Evolutionary conservation across 2,888 invertebrate genomes (phyloP).

Genomic region (Synergus laeviventris): DNA sequence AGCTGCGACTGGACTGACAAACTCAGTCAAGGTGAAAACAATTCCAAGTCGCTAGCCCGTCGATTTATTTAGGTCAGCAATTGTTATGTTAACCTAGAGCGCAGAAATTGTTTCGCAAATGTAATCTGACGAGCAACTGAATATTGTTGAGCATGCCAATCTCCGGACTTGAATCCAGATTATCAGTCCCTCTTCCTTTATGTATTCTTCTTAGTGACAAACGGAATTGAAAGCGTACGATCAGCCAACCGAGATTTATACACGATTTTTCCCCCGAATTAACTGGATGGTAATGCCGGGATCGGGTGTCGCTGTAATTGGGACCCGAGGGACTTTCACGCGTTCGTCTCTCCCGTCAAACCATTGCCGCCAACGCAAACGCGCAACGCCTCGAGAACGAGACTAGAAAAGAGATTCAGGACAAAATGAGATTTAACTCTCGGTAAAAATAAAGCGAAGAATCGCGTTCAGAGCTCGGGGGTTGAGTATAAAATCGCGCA

Average conservation of each 20-base stretch:
- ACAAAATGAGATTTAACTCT: constrained; percentile 25
- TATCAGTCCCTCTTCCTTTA: not conserved
- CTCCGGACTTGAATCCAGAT: not conserved
- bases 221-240: constrained; percentile 61
- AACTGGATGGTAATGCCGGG: constrained; percentile 72
- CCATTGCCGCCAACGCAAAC: constrained; percentile 39
- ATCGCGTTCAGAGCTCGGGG: constrained; percentile 44
- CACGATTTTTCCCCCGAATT: constrained; percentile 73
- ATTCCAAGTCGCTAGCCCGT: not conserved
- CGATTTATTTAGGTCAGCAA: not conserved
- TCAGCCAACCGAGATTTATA: constrained; percentile 73
- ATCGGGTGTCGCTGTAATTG: constrained; percentile 76
- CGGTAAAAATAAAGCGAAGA: constrained; percentile 48
- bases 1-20: not conserved
- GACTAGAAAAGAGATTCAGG: constrained; percentile 2
- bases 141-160: not conserved
- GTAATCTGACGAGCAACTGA: not conserved
- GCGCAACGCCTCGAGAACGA: constrained; percentile 15
- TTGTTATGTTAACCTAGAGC: too few relatives aligned
- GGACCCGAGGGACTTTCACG: constrained; percentile 73
- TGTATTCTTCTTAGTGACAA: constrained; percentile 30
- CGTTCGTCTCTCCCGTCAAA: constrained; percentile 45
- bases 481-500: constrained; percentile 43
- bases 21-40: not conserved
- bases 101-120: not conserved